Evolutionary conservation across 2,888 invertebrate species (phyloP).

Genomic region (Drosophila aldrichi): DNA sequence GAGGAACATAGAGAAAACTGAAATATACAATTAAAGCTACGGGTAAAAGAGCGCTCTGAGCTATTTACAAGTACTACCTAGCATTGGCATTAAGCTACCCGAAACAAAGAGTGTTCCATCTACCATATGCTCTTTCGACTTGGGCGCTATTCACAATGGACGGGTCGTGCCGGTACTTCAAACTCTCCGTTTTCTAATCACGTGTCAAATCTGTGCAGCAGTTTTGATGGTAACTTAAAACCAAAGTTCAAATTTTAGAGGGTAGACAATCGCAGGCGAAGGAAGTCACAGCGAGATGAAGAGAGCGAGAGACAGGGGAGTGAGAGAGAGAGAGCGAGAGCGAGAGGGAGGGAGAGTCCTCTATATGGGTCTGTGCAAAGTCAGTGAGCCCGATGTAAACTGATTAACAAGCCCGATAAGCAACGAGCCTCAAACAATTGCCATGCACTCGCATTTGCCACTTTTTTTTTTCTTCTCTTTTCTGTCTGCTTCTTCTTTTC

Average conservation of each 20-base stretch:
- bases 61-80: too few relatives aligned
- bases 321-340: background rate
- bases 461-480: conserved; percentile 56
- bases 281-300: background rate
- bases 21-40: too few relatives aligned
- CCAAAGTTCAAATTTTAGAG: conserved; percentile 60
- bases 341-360: conserved; percentile 2
- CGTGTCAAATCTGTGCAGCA: conserved; percentile 80
- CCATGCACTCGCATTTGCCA: conserved; percentile 63
- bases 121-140: background rate
- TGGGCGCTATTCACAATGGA: background rate
- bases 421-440: conserved; percentile 55
- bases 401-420: conserved; percentile 78
- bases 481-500: background rate
- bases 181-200: conserved; percentile 65
- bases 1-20: too few relatives aligned
- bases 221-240: conserved; percentile 82
- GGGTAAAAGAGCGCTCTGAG: too few relatives aligned
- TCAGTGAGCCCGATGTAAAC: conserved; percentile 74
- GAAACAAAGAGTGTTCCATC: background rate
- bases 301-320: background rate
- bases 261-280: conserved; percentile 33
- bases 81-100: background rate
- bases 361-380: conserved; percentile 38
- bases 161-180: conserved; percentile 11